phyloP scores from a whole-genome alignment of 1,140 invertebrate genomes.

The Nautilus pompilius region DNA sequence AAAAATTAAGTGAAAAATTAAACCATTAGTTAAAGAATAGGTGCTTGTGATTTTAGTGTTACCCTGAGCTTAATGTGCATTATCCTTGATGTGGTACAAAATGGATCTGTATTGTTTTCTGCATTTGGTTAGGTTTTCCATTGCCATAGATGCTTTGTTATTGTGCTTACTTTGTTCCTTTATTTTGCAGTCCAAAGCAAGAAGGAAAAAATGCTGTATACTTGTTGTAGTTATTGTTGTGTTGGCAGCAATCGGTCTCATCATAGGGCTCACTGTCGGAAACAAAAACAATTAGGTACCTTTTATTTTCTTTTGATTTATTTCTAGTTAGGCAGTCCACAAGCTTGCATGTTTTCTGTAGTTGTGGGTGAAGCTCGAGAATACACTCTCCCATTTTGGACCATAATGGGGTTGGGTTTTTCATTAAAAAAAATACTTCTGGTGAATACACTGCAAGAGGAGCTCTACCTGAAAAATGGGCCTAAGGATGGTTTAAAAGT shows the following conservation, averaged over 20 bases:
- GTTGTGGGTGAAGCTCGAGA: neutral
- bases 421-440: too few species aligned
- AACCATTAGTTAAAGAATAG: neutral
- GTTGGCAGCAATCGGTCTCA: conserved; percentile 69
- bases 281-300: conserved; percentile 3
- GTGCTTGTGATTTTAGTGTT: neutral
- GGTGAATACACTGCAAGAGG: neutral
- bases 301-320: neutral
- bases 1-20: too few species aligned
- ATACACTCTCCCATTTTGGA: neutral
- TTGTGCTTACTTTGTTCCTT: conserved; percentile 22
- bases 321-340: neutral
- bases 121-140: conserved; percentile 14
- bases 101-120: conserved; percentile 14
- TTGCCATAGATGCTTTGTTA: conserved; percentile 17
- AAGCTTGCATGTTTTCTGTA: neutral
- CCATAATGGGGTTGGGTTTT: neutral
- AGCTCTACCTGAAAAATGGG: neutral
- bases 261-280: conserved; percentile 57
- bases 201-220: conserved; percentile 81
- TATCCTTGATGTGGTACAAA: neutral
- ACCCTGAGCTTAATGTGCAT: neutral
- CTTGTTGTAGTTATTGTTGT: conserved; percentile 66
- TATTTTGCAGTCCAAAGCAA: conserved; percentile 72
- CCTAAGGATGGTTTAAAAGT: too few species aligned